Base-by-base conservation (phyloP, 2,797 vertebrate species). In the Lutjanus argentimaculatus region DNA sequence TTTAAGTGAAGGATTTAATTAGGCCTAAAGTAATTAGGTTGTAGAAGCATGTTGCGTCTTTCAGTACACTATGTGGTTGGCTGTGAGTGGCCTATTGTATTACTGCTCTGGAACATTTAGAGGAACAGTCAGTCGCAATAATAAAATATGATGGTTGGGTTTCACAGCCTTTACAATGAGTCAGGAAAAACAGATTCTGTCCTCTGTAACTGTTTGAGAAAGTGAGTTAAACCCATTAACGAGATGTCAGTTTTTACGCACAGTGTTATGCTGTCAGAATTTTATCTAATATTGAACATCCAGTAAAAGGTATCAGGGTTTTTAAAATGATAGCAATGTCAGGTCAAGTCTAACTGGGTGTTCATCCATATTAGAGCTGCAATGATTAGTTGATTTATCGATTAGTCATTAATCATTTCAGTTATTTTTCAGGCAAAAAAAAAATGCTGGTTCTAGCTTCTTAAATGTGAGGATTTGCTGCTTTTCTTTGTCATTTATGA, bases 11-110 rank as follows among this genome's bases (percentile, higher is more conserved):
- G 77, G 83, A 76, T 79, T 88, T 85, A 82, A 78, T 82, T 51
- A 75, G 65, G 69, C 21, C 84, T 75, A 25, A 83, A 82, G 83
- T 89, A 82, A 90, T 82, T 83, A 51, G 76, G 75, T 76, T 82
- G 51, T 48, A 42, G 64, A 72, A 56, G 49, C 51, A 67, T 62
- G 72, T 67, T 66, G 43, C 19, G 56, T 40, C 3, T 3, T 43
- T 61, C 48, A 52, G 68, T 49, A 30, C 56, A 52, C 48, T 40
- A 6, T 49, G 25, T 59, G 46, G 17, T 25, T 48, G 13, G 30
- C 30, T 68, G 30, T 42, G 42, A 57, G 46, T 25, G 42, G 42
- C 22, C 40, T 67, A 53, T 74, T 77, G 25, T 77, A 55, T 80
- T 73, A 51, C n/a, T 58, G 52, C 22, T 66, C 17, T 53, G 49